Evolutionary conservation across 2,888 invertebrate species (phyloP).

Genomic region (Colostygia pectinataria): DNA sequence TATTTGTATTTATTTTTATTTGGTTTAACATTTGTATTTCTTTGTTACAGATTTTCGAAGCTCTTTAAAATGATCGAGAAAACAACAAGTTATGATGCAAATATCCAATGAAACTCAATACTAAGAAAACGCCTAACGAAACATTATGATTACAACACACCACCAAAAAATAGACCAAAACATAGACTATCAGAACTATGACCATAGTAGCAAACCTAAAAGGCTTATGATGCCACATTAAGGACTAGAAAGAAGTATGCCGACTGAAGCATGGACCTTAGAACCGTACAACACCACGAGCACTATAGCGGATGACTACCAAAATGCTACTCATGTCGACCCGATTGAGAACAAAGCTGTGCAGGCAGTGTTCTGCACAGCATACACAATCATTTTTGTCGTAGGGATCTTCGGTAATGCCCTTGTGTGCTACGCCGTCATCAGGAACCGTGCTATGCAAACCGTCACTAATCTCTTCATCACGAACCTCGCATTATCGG

Average conservation of each 20-base stretch:
- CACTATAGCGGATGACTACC: constrained; percentile 41
- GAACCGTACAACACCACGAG: constrained; percentile 52
- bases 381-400: constrained; percentile 91
- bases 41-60: constrained; percentile 19
- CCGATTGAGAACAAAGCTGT: constrained; percentile 86
- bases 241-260: constrained; percentile 63
- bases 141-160: constrained; percentile 51
- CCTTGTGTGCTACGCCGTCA: constrained; percentile 94
- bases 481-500: constrained; percentile 93
- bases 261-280: constrained; percentile 63
- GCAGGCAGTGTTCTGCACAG: constrained; percentile 88
- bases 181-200: constrained; percentile 48
- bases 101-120: constrained; percentile 3
- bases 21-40: constrained; percentile 1
- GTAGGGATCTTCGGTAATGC: constrained; percentile 92
- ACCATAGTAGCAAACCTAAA: constrained; percentile 52
- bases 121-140: constrained; percentile 17
- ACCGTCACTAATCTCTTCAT: constrained; percentile 97
- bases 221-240: constrained; percentile 71
- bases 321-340: constrained; percentile 62
- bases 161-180: constrained; percentile 33
- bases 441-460: constrained; percentile 93
- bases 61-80: constrained; percentile 10
- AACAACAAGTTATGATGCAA: constrained; percentile 5
- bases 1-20: no score